These are phyloP conservation scores for Priocnemis perturbator DNA, from an alignment of 2,888 invertebrate species.

Conservation along the genomic window DNA sequence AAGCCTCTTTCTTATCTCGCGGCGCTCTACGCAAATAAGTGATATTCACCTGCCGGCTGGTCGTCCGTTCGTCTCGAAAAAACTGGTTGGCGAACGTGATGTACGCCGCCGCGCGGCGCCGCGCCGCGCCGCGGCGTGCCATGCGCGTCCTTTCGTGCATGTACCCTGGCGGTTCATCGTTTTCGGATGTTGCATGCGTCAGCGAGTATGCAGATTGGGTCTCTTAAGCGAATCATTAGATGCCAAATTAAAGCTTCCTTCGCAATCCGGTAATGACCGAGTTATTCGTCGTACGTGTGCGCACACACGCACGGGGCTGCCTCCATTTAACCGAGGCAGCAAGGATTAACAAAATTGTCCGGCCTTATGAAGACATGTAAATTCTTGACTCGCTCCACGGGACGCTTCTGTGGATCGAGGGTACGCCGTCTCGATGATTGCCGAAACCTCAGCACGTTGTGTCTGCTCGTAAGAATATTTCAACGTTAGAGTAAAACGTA, in stretches of 20 bases:
- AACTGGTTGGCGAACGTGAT: constrained; percentile 9
- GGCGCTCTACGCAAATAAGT: constrained; percentile 12
- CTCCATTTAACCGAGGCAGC: background rate
- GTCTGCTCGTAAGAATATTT: too few species aligned
- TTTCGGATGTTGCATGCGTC: constrained; percentile 1
- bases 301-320: background rate
- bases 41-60: constrained; percentile 10
- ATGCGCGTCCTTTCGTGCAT: constrained; percentile 6
- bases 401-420: too few species aligned
- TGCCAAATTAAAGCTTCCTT: constrained; percentile 7
- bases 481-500: too few species aligned
- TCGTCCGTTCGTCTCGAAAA: background rate
- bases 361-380: too few species aligned
- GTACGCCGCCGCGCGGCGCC: background rate
- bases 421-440: too few species aligned
- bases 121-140: background rate
- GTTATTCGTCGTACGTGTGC: constrained; percentile 1
- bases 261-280: too few species aligned
- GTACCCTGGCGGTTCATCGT: background rate
- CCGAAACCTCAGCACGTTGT: too few species aligned
- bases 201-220: constrained; percentile 3
- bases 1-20: background rate
- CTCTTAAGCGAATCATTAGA: constrained; percentile 11
- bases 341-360: too few species aligned
- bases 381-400: too few species aligned